Evolutionary conservation across 2,797 vertebrate genomes (phyloP).

Genomic region (Scomberomorus guttatus): DNA sequence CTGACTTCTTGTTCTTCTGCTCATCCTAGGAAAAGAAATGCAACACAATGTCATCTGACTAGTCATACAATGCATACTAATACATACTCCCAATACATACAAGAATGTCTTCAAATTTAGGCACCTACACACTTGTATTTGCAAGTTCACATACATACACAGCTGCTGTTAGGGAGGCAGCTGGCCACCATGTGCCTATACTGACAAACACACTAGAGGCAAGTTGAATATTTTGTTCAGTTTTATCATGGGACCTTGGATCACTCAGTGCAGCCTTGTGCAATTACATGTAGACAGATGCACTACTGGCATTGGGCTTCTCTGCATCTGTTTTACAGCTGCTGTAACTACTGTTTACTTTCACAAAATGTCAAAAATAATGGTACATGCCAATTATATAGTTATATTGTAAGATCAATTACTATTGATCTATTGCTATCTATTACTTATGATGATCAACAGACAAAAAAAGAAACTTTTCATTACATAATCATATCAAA

Average conservation of each 20-base stretch:
- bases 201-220: slow-evolving; percentile 16
- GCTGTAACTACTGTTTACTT: slow-evolving; percentile 1
- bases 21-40: slow-evolving; percentile 72
- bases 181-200: slow-evolving; percentile 13
- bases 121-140: background rate
- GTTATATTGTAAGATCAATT: background rate
- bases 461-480: background rate
- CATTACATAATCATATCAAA: background rate
- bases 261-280: background rate
- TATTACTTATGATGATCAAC: background rate
- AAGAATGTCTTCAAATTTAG: background rate
- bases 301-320: background rate
- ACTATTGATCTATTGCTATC: no score
- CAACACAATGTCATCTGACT: background rate
- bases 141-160: background rate
- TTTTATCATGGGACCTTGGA: slow-evolving; percentile 14
- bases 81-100: background rate
- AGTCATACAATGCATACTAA: background rate
- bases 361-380: background rate
- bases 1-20: slow-evolving; percentile 79
- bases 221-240: slow-evolving; percentile 28
- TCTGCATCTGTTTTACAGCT: slow-evolving; percentile 26
- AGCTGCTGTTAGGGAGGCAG: slow-evolving; percentile 15
- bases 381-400: background rate
- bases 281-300: slow-evolving; percentile 13